Base-by-base conservation (phyloP, 2,113 vertebrate genomes). In the Serilophus lunatus region DNA sequence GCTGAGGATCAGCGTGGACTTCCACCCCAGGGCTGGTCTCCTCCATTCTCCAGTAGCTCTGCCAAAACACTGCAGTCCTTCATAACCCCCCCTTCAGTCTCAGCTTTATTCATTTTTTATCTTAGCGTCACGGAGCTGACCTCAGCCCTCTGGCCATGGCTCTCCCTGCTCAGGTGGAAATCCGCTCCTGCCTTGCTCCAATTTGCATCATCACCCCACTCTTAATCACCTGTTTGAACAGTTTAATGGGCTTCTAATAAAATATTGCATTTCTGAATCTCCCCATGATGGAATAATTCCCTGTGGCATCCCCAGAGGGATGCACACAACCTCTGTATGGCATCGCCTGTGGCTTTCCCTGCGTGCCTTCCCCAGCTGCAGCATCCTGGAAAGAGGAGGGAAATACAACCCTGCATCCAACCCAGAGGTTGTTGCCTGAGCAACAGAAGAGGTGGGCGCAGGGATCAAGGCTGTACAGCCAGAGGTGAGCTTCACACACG, bases 361-460 rank as follows among this genome's bases (percentile, higher is more conserved):
- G 60, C 0, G 1, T 5, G 7, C 1, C 80, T 57, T 61, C 81
- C 64, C 45, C 60, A 40, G 81, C 90, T 74, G 87, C 84, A 82
- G 72, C 72, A 77, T 25, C 54, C 69, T 36, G 78, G 31, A 24
- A 35, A n/a, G 69, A 92, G 66, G 40, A 95, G 75, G 68, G 93
- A 95, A 90, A 88, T 8, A 35, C 42, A 80, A 23, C 61, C 44
- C 42, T 7, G 45, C 42, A 42, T 77, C 45, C 92, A 79, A 57
- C 61, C 78, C 91, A 59, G 89, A 95, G 87, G 76, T 49, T 54
- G 97, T 97, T 98, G 95, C 94, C 97, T 92, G 95, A 96, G 97
- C 82, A 97, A 97, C 74, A 0, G 35, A 54, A 47, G 72, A 87
- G 75, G 79, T 78, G 68, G 60, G 75, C n/a, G 8, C 81, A 63